Evolutionary conservation across 2,797 vertebrate species (phyloP).

Genomic region (Rhabdophis nuchalis): DNA sequence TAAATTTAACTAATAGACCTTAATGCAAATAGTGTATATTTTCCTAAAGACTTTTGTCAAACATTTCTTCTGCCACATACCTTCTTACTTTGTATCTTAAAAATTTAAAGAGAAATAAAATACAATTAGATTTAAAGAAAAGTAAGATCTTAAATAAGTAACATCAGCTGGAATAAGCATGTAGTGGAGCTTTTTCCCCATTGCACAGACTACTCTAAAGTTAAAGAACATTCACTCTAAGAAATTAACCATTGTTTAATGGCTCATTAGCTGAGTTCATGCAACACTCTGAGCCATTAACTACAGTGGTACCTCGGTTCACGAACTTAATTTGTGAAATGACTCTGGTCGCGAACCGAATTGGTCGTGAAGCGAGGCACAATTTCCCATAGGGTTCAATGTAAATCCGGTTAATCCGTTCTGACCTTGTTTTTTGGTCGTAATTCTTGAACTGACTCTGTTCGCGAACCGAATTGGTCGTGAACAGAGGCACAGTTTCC

Average conservation of each 20-base stretch:
- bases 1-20: neutral
- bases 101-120: neutral
- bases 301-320: no score
- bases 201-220: neutral
- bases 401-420: no score
- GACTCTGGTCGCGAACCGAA: no score
- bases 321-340: no score
- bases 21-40: neutral
- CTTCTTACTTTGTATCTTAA: neutral
- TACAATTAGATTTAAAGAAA: neutral
- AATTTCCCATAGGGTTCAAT: no score
- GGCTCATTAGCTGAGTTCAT: neutral
- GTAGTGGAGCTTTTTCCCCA: neutral
- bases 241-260: neutral
- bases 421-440: no score
- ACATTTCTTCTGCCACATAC: neutral
- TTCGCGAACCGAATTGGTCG: no score
- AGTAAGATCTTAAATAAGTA: neutral
- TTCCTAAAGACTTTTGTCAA: neutral
- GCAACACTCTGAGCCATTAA: neutral
- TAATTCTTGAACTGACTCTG: no score
- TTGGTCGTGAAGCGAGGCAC: no score
- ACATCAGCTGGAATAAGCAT: neutral
- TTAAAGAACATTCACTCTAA: neutral
- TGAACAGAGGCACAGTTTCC: no score